Percentiles rank a stretch among this genome's conserved stretches.
These are phyloP conservation scores for Sphaeramia orbicularis DNA, from an alignment of 2,797 vertebrate species.

Conservation along the genomic window DNA sequence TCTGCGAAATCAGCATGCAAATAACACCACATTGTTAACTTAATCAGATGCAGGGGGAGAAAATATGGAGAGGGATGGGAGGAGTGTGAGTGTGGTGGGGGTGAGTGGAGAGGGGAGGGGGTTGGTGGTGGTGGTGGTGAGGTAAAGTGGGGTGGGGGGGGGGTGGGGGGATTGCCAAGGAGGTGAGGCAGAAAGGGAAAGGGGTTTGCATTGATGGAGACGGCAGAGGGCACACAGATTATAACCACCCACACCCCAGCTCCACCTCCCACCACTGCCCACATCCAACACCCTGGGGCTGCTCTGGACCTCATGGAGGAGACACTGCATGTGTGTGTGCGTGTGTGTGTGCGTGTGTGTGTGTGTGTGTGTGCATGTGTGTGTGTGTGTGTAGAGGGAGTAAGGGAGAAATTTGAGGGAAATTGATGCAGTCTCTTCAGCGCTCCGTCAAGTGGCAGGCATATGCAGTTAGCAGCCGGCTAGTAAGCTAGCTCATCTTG, in stretches of 20 bases:
- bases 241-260: conserved; percentile 80
- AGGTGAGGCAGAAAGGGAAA: conserved; percentile 84
- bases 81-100: conserved; percentile 86
- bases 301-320: conserved; percentile 76
- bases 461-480: conserved; percentile 42
- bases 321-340: conserved; percentile 5
- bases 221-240: conserved; percentile 85
- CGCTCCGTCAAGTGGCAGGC: conserved; percentile 57
- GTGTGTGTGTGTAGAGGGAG: conserved; percentile 11
- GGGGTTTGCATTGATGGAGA: conserved; percentile 79
- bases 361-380: conserved; percentile 6
- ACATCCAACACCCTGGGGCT: conserved; percentile 76
- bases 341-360: conserved; percentile 24
- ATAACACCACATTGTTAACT: conserved; percentile 99
- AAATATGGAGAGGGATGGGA: conserved; percentile 88
- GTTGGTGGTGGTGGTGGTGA: conserved; percentile 79
- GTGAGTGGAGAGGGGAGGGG: conserved; percentile 76
- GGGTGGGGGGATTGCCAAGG: conserved; percentile 83
- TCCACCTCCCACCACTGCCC: conserved; percentile 48
- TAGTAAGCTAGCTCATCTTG: conserved; percentile 29
- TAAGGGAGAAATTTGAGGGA: conserved; percentile 13
- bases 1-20: conserved; percentile 99
- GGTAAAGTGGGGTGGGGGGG: conserved; percentile 72
- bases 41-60: conserved; percentile 99
- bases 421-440: conserved; percentile 50